Base-by-base conservation (phyloP, 2,888 invertebrate genomes). In the Netelia fuscicornis region DNA sequence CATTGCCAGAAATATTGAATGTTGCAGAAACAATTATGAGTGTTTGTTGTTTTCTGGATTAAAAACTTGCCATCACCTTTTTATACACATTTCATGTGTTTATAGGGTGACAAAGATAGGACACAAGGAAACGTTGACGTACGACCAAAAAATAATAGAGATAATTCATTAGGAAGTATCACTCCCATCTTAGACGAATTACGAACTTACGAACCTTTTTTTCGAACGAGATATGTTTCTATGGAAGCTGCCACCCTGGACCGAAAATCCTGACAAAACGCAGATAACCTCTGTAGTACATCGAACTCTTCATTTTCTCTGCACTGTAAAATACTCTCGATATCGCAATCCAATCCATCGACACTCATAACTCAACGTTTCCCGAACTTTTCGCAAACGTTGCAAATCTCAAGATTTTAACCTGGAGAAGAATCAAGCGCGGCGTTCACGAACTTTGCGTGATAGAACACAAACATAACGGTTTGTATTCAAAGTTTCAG, bases 121-220 rank as follows among this genome's bases (percentile, higher is more conserved):
- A 3, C 0, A 30, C 0, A 30, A 30, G 5, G 5, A 5, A 30
- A 30, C 5, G 6, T 30, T 37, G 37, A 6, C 58, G 2, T 13
- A 20, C 25, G n/a, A 8, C 0, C 17, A 6, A 10, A 17, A 62
- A 30, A 9, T 75, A 48, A 17, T 44, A 8, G 44, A 54, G 17
- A 71, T 10, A 2, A 65, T 58, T 37, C 0, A 64, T 52, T 9
- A 23, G 54, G 23, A 48, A 70, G 6, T n/a, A 60, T 48, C 44
- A 10, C 2, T 48, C 9, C 23, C 52, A 54, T 82, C 20, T 6
- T 25, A 44, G 42, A n/a, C 13, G 23, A 71, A 52, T 48, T 25
- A n/a, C 70, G 10, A 44, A 25, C 9, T 17, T 11, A 84, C 76
- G 13, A 87, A 91, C 91, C 89, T 74, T 74, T 82, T 64, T 87